Base-by-base conservation (phyloP, 2,888 invertebrate genomes). In the Drosophila meridionalis region DNA sequence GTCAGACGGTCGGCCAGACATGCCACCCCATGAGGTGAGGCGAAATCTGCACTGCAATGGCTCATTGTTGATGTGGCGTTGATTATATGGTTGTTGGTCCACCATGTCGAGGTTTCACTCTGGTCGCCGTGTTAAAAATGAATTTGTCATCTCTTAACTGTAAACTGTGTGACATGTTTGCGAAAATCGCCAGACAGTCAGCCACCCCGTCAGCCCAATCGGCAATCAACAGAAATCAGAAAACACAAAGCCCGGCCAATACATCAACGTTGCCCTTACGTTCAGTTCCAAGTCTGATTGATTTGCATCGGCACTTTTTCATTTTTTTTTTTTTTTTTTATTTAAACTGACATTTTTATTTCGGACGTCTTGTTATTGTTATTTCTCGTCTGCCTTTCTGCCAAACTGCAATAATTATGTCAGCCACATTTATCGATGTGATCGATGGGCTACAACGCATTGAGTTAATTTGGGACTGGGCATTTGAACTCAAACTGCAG, bases 91-190 rank as follows among this genome's bases (percentile, higher is more conserved):
- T 78, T 73, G 84, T 78, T 79, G 83, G 70, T 68, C 82, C 69
- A 69, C 43, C 67, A 64, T 74, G 75, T 57, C 73, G 64, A 53
- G 72, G 69, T 86, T 89, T 87, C 79, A 84, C 89, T 84, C 77
- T 76, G 75, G 82, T 40, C 60, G 80, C 79, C 81, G 89, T 91
- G 90, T 90, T 90, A 91, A 90, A 90, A 91, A 90, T 89, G 90
- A 90, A 90, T 90, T 90, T 90, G 90, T 90, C 90, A 91, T 91
- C 85, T 78, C 83, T 90, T 89, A 90, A 91, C 83, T 86, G 78
- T 78, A 78, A 78, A 78, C 69, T 82, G 83, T 89, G 80, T 87
- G 89, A 90, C 91, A 91, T 91, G 91, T 84, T 91, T 87, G 91
- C 89, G 61, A 81, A 77, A 74, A 78, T 81, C 80, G 78, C 67